Base-by-base conservation (phyloP, 2,888 invertebrate genomes). In the Eumacrocentrus americanus region DNA sequence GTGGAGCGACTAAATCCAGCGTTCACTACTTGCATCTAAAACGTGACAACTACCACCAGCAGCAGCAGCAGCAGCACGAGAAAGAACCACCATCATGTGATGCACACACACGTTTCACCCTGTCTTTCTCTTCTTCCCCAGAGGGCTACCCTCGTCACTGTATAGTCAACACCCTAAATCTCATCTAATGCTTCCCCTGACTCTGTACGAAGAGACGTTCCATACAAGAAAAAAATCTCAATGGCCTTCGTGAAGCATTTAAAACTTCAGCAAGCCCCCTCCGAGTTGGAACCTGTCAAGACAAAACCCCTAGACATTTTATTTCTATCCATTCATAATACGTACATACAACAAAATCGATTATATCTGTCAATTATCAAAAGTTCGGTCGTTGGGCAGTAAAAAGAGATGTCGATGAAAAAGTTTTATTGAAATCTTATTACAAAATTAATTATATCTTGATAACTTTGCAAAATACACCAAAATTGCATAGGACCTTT, bases 91-190 rank as follows among this genome's bases (percentile, higher is more conserved):
- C n/a, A n/a, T n/a, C n/a, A n/a, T n/a, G n/a, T n/a, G n/a, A n/a
- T n/a, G n/a, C n/a, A n/a, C n/a, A n/a, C 18, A 18, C 20, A 42
- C 42, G n/a, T 42, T 42, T 42, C n/a, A 42, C 20, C 11, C n/a
- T 16, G 20, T 42, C 14, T 53, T 53, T 23, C 16, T 34, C 34
- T 54, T 18, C 35, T 18, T 37, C 48, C 53, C 52, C 14, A 23
- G 53, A 59, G 53, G 53, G 11, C 44, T 46, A 59, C 59, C 59
- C 59, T 59, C 53, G 53, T 59, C 53, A 53, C 54, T 48, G n/a
- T n/a, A 29, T 29, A 59, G 53, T 54, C 53, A 44, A 47, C 59
- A 59, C 59, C 59, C 59, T 47, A 40, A 58, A 58, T 50, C 58
- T 50, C 57, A 18, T 29, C 48, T 34, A 14, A 22, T 7, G 18